A percentile compares a stretch with the other conserved stretches of the same genome.
These are phyloP conservation scores for Palloptera scutellata DNA, from an alignment of 2,888 invertebrate species.

Conservation along the genomic window DNA sequence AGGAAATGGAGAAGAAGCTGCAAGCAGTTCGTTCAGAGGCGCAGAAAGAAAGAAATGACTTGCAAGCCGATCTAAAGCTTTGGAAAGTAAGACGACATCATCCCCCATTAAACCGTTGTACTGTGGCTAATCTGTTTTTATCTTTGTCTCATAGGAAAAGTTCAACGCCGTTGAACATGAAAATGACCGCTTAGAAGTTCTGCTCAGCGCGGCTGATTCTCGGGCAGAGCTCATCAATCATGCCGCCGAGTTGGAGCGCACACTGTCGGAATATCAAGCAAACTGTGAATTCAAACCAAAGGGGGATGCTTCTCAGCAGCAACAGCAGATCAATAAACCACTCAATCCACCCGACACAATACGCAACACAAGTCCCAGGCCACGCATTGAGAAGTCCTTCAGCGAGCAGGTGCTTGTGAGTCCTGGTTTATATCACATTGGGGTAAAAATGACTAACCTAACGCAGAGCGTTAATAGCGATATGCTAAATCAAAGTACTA, in stretches of 20 bases:
- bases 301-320: conserved; percentile 32
- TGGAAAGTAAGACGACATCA: conserved; percentile 60
- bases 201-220: conserved; percentile 48
- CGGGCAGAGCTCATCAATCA: conserved; percentile 29
- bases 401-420: conserved; percentile 63
- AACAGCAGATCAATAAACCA: conserved; percentile 43
- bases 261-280: conserved; percentile 44
- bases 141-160: conserved; percentile 49
- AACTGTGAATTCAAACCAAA: conserved; percentile 45
- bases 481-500: conserved; percentile 25
- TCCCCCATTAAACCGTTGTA: background rate
- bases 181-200: conserved; percentile 55
- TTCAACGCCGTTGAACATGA: conserved; percentile 51
- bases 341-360: conserved; percentile 40
- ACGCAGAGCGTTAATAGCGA: background rate
- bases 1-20: conserved; percentile 65
- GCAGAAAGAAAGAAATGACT: conserved; percentile 60
- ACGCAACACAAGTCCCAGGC: conserved; percentile 45
- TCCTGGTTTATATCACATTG: conserved; percentile 62
- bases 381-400: conserved; percentile 57
- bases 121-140: conserved; percentile 1
- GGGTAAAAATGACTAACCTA: conserved; percentile 57
- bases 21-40: conserved; percentile 65
- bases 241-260: conserved; percentile 42
- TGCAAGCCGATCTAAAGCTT: conserved; percentile 60